Evolutionary conservation across 2,113 vertebrate species (phyloP).

Genomic region (Mystacornis crossleyi): DNA sequence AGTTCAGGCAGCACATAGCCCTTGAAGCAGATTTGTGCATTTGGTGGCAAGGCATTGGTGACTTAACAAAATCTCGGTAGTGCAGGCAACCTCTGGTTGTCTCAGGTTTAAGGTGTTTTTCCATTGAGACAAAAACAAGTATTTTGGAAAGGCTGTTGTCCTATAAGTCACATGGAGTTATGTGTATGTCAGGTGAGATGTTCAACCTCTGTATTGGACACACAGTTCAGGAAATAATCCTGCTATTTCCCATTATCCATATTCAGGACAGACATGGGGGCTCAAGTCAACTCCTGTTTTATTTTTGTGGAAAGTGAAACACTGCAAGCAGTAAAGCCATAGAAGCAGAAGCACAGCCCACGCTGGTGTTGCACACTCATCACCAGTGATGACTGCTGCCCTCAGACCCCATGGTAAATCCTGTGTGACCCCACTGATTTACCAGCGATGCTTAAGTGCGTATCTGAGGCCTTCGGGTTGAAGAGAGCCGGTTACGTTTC

Average conservation of each 20-base stretch:
- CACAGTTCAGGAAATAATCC: neutral
- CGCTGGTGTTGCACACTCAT: rapidly evolving
- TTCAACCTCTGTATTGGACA: neutral
- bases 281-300: neutral
- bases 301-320: neutral
- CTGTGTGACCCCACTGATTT: neutral
- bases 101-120: neutral
- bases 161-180: neutral
- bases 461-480: neutral
- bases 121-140: neutral
- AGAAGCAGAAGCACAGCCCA: neutral
- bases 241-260: neutral
- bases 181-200: neutral
- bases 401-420: neutral
- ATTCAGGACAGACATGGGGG: neutral
- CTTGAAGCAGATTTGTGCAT: neutral
- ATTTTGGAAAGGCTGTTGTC: neutral
- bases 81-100: neutral
- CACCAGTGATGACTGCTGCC: neutral
- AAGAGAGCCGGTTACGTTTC: neutral
- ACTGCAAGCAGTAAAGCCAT: neutral
- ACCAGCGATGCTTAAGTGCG: rapidly evolving
- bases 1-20: neutral
- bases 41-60: neutral
- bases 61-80: neutral